Conservation (phyloP, 2,797 vertebrate species). For the Pseudomugil gertrudae region DNA sequence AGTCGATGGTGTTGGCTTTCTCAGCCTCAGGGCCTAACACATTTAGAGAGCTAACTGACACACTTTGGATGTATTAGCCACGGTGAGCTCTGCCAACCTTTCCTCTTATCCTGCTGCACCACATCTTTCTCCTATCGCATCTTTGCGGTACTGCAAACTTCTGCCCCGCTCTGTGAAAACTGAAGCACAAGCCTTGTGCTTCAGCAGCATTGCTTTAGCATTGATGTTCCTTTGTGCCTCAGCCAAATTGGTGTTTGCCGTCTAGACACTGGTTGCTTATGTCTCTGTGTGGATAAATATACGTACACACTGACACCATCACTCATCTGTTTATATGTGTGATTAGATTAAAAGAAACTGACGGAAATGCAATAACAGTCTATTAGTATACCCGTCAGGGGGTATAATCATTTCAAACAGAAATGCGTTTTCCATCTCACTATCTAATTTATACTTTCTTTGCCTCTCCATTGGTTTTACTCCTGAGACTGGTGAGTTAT, state of each 20-base stretch:
- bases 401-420: constrained; percentile 81
- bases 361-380: constrained; percentile 83
- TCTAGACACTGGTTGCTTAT: constrained; percentile 82
- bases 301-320: constrained; percentile 63
- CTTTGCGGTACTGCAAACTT: constrained; percentile 70
- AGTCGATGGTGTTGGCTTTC: constrained; percentile 80
- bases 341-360: constrained; percentile 84
- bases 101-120: constrained; percentile 56
- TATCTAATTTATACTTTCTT: constrained; percentile 78
- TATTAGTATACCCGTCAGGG: constrained; percentile 77
- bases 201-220: constrained; percentile 83
- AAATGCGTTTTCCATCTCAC: constrained; percentile 78
- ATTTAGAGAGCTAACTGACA: constrained; percentile 83
- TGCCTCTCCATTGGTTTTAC: constrained; percentile 66
- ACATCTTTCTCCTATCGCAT: constrained; percentile 63
- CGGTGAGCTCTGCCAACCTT: constrained; percentile 74
- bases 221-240: constrained; percentile 74
- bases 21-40: constrained; percentile 74
- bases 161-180: constrained; percentile 37
- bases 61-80: constrained; percentile 81
- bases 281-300: constrained; percentile 77
- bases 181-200: constrained; percentile 70
- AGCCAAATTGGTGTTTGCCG: constrained; percentile 78
- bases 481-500: constrained; percentile 60
- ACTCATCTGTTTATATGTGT: constrained; percentile 79